Evolutionary conservation across 2,113 vertebrate genomes (phyloP).

Genomic region (Pungitius pungitius): DNA sequence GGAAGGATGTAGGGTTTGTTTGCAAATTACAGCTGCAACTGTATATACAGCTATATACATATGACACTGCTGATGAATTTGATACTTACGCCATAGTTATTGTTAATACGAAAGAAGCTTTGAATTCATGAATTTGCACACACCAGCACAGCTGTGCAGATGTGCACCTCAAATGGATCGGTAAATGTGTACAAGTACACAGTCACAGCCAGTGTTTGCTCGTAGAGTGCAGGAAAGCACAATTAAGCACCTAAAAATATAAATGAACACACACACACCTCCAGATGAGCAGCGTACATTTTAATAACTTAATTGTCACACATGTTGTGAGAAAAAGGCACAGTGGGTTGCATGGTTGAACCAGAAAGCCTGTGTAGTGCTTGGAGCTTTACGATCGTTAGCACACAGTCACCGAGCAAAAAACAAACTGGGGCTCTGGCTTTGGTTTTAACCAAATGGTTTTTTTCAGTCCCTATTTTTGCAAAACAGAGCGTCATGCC

Average conservation of each 20-base stretch:
- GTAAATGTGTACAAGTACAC: not conserved
- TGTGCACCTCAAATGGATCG: not conserved
- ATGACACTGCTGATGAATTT: not conserved
- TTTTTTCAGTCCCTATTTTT: slow-evolving; percentile 4
- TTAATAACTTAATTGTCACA: slow-evolving; percentile 41
- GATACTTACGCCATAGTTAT: slow-evolving; percentile 2
- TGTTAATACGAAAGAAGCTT: not conserved
- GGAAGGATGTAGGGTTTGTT: slow-evolving; percentile 6
- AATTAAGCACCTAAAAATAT: slow-evolving; percentile 44
- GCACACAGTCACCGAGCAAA: slow-evolving; percentile 22
- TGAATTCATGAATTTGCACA: slow-evolving; percentile 5
- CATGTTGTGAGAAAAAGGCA: slow-evolving; percentile 22
- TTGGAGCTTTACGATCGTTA: slow-evolving; percentile 34
- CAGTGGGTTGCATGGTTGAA: slow-evolving; percentile 43
- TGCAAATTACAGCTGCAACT: slow-evolving; percentile 14
- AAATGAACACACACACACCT: slow-evolving; percentile 6
- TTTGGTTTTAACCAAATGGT: slow-evolving; percentile 7
- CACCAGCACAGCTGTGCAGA: not conserved
- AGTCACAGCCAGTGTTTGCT: slow-evolving; percentile 19
- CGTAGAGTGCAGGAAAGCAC: slow-evolving; percentile 28
- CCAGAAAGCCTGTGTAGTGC: slow-evolving; percentile 40
- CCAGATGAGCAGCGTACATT: slow-evolving; percentile 34
- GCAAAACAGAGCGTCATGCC: slow-evolving; percentile 6
- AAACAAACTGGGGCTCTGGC: slow-evolving; percentile 32
- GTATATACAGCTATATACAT: slow-evolving; percentile 4